Evolutionary conservation across 2,888 invertebrate genomes (phyloP).

Genomic region (Chrysolina haemoptera): DNA sequence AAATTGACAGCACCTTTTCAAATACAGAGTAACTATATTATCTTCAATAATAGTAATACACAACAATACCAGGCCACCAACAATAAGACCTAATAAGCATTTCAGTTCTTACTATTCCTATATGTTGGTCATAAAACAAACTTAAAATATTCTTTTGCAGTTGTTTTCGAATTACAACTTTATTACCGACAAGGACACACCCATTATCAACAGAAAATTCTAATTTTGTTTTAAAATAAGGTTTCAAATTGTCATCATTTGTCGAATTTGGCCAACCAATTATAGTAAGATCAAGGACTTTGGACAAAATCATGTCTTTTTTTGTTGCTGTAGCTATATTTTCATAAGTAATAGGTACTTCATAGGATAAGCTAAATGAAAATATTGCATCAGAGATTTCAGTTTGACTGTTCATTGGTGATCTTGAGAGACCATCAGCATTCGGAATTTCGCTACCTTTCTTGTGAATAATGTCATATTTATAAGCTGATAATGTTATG

Average conservation of each 20-base stretch:
- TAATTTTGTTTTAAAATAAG: conserved; percentile 25
- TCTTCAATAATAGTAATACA: no score
- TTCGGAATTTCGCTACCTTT: conserved; percentile 35
- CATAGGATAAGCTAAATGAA: conserved; percentile 60
- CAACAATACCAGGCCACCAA: conserved; percentile 1
- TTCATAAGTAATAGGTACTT: conserved; percentile 38
- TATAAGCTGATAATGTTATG: conserved; percentile 41
- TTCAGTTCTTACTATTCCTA: conserved; percentile 20
- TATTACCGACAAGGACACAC: conserved; percentile 16
- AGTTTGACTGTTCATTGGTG: not conserved
- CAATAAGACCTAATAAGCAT: not conserved
- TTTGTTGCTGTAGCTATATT: conserved; percentile 22
- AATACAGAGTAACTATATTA: no score
- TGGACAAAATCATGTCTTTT: conserved; percentile 19
- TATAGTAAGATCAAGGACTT: conserved; percentile 25
- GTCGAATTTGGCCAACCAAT: conserved; percentile 30
- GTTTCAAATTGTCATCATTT: conserved; percentile 26
- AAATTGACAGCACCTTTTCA: no score
- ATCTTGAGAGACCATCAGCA: conserved; percentile 20
- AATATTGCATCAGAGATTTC: conserved; percentile 57
- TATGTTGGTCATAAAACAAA: conserved; percentile 38
- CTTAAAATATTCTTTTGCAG: conserved; percentile 12
- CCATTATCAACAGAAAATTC: not conserved
- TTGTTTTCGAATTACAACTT: conserved; percentile 28
- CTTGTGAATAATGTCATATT: conserved; percentile 43